A percentile compares a stretch with the other conserved stretches of the same genome.
phyloP scores from a whole-genome alignment of 2,113 vertebrate species.

The Morone saxatilis region DNA sequence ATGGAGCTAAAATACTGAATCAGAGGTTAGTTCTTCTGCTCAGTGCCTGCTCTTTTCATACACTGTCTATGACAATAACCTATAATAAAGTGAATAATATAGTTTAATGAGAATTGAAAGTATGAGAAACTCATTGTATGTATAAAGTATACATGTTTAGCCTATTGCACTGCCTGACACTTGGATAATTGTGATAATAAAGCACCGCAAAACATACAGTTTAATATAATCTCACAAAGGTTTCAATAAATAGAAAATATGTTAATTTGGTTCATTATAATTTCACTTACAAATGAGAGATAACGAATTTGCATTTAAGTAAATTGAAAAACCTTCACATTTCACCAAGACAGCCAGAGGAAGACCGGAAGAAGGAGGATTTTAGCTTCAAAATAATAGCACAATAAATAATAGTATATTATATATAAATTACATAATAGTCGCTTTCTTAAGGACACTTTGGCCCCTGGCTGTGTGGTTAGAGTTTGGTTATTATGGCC shows the following conservation, averaged over 20 bases:
- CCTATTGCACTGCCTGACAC: not conserved
- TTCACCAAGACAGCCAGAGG: not conserved
- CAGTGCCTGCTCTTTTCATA: not conserved
- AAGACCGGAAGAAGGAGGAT: conserved; percentile 5
- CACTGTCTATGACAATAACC: not conserved
- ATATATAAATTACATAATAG: not conserved
- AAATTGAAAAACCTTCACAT: not conserved
- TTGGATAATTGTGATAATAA: not conserved
- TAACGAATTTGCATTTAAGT: not conserved
- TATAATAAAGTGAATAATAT: not conserved
- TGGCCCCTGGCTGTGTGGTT: not conserved
- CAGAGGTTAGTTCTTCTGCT: not conserved
- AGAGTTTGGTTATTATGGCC: not conserved
- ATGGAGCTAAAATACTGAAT: conserved; percentile 41
- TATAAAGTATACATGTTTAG: not conserved
- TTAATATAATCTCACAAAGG: not conserved
- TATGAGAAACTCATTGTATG: not conserved
- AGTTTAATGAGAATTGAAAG: not conserved
- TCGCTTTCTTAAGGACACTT: not conserved
- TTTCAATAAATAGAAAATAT: not conserved
- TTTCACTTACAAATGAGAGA: not conserved
- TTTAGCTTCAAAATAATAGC: conserved; percentile 36
- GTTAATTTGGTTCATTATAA: not conserved
- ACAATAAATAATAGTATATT: not conserved
- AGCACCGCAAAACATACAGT: not conserved